phyloP scores from a whole-genome alignment of 2,113 vertebrate genomes.

The Garra rufa region DNA sequence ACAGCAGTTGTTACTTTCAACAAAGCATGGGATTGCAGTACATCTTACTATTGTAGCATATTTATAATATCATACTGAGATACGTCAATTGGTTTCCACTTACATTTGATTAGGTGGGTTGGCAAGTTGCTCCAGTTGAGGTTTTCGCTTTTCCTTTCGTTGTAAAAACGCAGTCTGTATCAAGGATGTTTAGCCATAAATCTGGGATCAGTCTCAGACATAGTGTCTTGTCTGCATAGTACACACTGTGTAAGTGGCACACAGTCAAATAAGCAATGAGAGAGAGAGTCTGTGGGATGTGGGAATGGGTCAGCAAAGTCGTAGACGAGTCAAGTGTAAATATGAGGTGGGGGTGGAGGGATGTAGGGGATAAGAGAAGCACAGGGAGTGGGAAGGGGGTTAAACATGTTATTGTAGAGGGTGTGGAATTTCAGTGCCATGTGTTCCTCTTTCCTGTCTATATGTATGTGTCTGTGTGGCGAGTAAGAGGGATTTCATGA shows the following conservation, averaged over 20 bases:
- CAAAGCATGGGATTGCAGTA: background rate
- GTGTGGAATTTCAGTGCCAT: conserved; percentile 36
- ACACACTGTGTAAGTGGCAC: conserved; percentile 2
- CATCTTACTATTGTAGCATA: conserved; percentile 1
- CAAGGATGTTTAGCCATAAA: conserved; percentile 11
- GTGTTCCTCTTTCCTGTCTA: background rate
- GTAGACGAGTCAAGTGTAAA: conserved; percentile 25
- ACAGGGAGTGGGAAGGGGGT: conserved; percentile 16
- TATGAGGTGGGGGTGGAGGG: background rate
- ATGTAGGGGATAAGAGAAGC: background rate
- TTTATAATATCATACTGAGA: background rate
- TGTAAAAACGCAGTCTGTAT: conserved; percentile 36
- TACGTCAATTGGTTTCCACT: conserved; percentile 49
- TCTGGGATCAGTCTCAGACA: background rate
- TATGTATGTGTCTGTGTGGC: background rate
- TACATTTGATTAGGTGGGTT: conserved; percentile 68
- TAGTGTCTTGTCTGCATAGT: background rate
- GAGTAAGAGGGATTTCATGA: background rate
- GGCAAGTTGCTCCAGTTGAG: conserved; percentile 67
- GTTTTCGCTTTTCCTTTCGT: conserved; percentile 31
- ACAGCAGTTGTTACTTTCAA: background rate
- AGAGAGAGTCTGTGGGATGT: conserved; percentile 29
- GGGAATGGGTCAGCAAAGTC: conserved; percentile 20
- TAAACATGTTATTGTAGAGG: conserved; percentile 44
- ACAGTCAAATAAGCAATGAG: background rate